A percentile compares a stretch with the other conserved stretches of the same genome.
Conservation (phyloP, 1,140 invertebrate genomes). For the Charaxes varanes region DNA sequence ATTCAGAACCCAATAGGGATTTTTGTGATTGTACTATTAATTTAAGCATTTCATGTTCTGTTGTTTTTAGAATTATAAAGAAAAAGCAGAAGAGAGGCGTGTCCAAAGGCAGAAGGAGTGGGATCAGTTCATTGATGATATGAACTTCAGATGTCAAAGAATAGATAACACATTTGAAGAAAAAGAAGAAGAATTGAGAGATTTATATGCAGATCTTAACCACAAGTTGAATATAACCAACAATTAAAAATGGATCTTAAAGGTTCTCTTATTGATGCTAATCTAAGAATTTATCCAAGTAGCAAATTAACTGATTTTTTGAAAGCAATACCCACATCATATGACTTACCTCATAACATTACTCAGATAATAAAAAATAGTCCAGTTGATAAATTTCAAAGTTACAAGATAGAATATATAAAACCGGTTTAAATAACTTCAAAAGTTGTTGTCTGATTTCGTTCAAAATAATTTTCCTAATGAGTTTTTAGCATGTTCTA, state of each 20-base stretch:
- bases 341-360: conserved; percentile 55
- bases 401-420: conserved; percentile 12
- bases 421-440: conserved; percentile 30
- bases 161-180: conserved; percentile 85
- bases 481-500: too few species aligned
- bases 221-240: conserved; percentile 80
- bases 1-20: too few species aligned
- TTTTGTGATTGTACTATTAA: too few species aligned
- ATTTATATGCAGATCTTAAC: conserved; percentile 84
- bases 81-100: conserved; percentile 73
- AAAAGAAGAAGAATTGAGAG: conserved; percentile 84
- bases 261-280: conserved; percentile 75
- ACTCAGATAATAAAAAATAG: conserved; percentile 34
- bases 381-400: conserved; percentile 9
- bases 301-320: conserved; percentile 71
- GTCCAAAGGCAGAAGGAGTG: conserved; percentile 79
- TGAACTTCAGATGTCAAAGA: conserved; percentile 81
- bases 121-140: conserved; percentile 84
- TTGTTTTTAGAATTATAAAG: conserved; percentile 56
- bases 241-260: conserved; percentile 70
- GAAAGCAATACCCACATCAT: conserved; percentile 39
- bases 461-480: too few species aligned
- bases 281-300: conserved; percentile 75
- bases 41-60: conserved; percentile 2
- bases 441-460: too few species aligned